Evolutionary conservation across 2,888 invertebrate genomes (phyloP).

Genomic region (Neoitamus cyanurus): DNA sequence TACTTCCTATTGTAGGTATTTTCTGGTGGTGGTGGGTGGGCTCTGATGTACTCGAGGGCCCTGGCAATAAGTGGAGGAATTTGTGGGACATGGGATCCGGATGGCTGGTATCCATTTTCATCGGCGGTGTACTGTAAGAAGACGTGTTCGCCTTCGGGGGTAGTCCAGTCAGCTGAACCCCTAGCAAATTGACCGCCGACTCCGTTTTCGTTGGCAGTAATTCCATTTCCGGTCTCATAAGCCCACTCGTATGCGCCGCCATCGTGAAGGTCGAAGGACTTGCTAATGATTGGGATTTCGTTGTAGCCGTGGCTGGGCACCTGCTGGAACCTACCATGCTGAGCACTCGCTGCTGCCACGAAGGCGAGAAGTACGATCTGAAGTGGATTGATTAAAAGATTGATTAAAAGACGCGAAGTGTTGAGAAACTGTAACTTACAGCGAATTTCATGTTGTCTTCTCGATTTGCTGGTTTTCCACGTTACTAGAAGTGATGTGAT

Average conservation of each 20-base stretch:
- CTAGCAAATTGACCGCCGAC: constrained; percentile 38
- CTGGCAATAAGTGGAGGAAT: constrained; percentile 29
- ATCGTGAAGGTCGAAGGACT: not conserved
- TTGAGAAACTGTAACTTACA: constrained; percentile 7
- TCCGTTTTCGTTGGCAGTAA: constrained; percentile 41
- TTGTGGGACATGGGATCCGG: constrained; percentile 45
- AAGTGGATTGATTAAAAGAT: not conserved
- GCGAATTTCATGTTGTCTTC: constrained; percentile 36
- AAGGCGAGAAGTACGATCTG: constrained; percentile 21
- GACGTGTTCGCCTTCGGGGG: constrained; percentile 45
- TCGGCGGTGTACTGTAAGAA: constrained; percentile 43
- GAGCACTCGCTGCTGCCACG: not conserved
- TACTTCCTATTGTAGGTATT: not conserved
- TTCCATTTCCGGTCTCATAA: constrained; percentile 47
- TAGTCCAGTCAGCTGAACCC: constrained; percentile 42
- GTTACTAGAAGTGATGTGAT: constrained; percentile 18
- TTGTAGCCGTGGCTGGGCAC: not conserved
- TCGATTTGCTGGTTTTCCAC: constrained; percentile 25
- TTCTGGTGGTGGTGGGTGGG: constrained; percentile 23
- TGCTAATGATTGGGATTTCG: constrained; percentile 31
- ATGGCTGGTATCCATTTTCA: constrained; percentile 48
- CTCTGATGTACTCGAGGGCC: constrained; percentile 27
- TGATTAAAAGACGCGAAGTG: not conserved
- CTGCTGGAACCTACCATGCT: not conserved
- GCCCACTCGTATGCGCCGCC: constrained; percentile 44